Evolutionary conservation across 2,113 vertebrate species (phyloP), one percentile per base, ranked within the genome.

Genomic region (Stigmatopora nigra): DNA sequence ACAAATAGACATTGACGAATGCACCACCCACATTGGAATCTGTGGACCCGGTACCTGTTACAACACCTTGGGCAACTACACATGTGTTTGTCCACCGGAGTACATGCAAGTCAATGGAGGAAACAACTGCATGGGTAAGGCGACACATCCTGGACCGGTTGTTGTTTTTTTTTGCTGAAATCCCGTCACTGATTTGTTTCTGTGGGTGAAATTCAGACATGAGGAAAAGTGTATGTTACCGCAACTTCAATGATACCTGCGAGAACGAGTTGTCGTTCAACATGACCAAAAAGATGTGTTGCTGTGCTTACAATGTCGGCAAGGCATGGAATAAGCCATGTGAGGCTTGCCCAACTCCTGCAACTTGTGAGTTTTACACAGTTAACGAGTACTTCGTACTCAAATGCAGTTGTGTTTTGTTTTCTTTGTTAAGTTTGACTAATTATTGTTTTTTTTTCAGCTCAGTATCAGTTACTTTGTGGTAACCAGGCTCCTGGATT

Each of bases 251-350:
- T 0, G 93, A 94, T 87, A 95, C 94, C 0, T 98, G 95, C 57
- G 90, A 89, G 83, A 93, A 96, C 22, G 93, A 97, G 82, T 89
- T 97, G 35, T 91, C 94, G 66, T 94, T 94, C 85, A 95, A 95
- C 82, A 91, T 97, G 93, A 98, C 95, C 71, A 94, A 89, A 87
- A 98, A 95, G 86, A 93, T 93, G 89, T 98, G 95, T 83, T 98
- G 95, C 89, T 99, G 95, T 19, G 92, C 95, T 67, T 94, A 98
- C 88, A 94, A 94, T 22, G 92, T 98, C 0, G 94, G 95, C 46
- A 97, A 93, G 69, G 95, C 94, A 79, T 98, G 95, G 93, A 96
- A 97, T 82, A 93, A 94, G 63, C 95, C 96, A 0, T 98, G 95
- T 0, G 94, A 98, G 72, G 87, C 95, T 61, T 99, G 95, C 52